These are phyloP conservation scores for Dryoscopus gambensis DNA, from an alignment of 2,113 vertebrate genomes.

Conservation along the genomic window DNA sequence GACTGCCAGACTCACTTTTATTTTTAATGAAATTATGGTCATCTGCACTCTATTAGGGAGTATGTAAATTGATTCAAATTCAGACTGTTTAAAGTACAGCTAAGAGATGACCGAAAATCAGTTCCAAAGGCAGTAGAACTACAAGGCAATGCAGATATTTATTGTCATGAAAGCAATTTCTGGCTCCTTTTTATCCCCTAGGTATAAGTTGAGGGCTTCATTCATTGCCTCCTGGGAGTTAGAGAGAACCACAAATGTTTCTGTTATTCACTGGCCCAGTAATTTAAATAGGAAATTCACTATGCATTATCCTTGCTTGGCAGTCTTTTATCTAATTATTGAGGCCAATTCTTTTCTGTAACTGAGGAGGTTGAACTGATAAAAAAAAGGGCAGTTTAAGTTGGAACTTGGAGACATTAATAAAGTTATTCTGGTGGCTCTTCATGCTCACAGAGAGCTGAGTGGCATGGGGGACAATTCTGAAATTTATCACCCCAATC, in stretches of 20 bases:
- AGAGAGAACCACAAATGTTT: slow-evolving; percentile 4
- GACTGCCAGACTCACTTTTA: not conserved
- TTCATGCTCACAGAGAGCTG: not conserved
- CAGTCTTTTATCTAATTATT: slow-evolving; percentile 12
- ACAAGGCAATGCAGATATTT: not conserved
- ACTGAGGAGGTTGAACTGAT: not conserved
- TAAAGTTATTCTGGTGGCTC: not conserved
- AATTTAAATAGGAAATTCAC: slow-evolving; percentile 21
- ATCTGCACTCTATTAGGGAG: not conserved
- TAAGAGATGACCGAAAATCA: not conserved
- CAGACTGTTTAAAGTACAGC: not conserved
- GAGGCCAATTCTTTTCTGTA: not conserved
- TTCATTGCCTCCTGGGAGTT: slow-evolving; percentile 5
- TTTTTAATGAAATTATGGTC: not conserved
- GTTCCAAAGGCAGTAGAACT: not conserved
- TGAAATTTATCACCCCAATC: not conserved
- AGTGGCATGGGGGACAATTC: not conserved
- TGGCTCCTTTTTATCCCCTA: not conserved
- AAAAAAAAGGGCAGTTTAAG: not conserved
- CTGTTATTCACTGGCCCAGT: not conserved
- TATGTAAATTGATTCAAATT: not conserved
- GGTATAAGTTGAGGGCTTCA: not conserved
- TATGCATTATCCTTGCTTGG: not conserved
- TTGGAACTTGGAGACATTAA: not conserved
- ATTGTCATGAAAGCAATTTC: slow-evolving; percentile 12